Evolutionary conservation across 2,113 vertebrate species (phyloP).

Genomic region (Orientallactaga bullata): DNA sequence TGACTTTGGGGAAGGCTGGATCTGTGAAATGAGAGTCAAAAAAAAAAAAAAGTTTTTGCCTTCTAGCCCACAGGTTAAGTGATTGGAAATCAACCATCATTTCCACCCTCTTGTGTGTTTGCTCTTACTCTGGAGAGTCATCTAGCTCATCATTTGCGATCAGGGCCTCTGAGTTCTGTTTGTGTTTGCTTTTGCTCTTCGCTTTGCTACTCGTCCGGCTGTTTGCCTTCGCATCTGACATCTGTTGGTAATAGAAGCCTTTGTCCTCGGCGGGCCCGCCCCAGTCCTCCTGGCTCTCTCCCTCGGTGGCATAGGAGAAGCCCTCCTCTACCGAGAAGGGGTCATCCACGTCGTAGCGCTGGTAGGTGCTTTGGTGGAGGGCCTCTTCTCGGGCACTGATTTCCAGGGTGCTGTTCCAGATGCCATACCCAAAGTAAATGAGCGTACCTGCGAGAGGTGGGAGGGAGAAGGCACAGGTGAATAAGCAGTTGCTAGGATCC

Average conservation of each 20-base stretch:
- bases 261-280: slow-evolving; percentile 85
- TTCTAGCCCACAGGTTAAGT: slow-evolving; percentile 89
- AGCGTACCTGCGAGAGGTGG: slow-evolving; percentile 90
- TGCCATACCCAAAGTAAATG: slow-evolving; percentile 96
- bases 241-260: slow-evolving; percentile 91
- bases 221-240: slow-evolving; percentile 87
- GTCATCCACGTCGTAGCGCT: slow-evolving; percentile 95
- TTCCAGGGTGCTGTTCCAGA: slow-evolving; percentile 98
- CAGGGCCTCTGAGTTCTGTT: slow-evolving; percentile 89
- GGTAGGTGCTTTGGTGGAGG: slow-evolving; percentile 96
- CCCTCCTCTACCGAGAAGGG: slow-evolving; percentile 90
- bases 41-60: slow-evolving; percentile 71
- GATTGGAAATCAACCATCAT: slow-evolving; percentile 65
- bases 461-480: background rate
- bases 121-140: slow-evolving; percentile 89
- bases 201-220: slow-evolving; percentile 90
- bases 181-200: slow-evolving; percentile 92
- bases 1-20: slow-evolving; percentile 69
- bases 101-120: background rate
- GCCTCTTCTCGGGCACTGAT: slow-evolving; percentile 93
- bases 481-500: background rate
- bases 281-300: slow-evolving; percentile 91
- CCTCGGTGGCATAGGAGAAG: slow-evolving; percentile 87
- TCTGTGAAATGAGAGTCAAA: slow-evolving; percentile 74
- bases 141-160: slow-evolving; percentile 93